phyloP scores from a whole-genome alignment of 2,113 vertebrate genomes.

The Xenopus tropicalis region UCB_Xtro_10.0 CM004443.2:83243501-83244000 shows the following conservation, averaged over 20 bases:
- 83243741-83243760: conserved; percentile 19
- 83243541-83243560: background rate
- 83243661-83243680: conserved; percentile 17
- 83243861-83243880: conserved; percentile 47
- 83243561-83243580: conserved; percentile 5
- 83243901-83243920: conserved; percentile 46
- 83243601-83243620: conserved; percentile 26
- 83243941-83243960: conserved; percentile 50
- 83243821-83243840: conserved; percentile 59
- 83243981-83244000: no score
- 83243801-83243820: conserved; percentile 47
- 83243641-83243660: conserved; percentile 16
- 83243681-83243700: conserved; percentile 17
- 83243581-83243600: conserved; percentile 19
- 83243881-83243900: conserved; percentile 58
- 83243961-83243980: no score
- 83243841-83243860: conserved; percentile 51
- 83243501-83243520: conserved; percentile 12
- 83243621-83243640: conserved; percentile 13
- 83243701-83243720: conserved; percentile 9
- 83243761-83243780: conserved; percentile 1
- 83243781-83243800: conserved; percentile 52
- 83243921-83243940: conserved; percentile 37
- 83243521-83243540: conserved; percentile 4
- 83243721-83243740: background rate